Percentiles rank a stretch among this genome's conserved stretches.
These are phyloP conservation scores for Melanotaenia duboulayi DNA, from an alignment of 2,113 vertebrate genomes.

Conservation along the genomic window DNA sequence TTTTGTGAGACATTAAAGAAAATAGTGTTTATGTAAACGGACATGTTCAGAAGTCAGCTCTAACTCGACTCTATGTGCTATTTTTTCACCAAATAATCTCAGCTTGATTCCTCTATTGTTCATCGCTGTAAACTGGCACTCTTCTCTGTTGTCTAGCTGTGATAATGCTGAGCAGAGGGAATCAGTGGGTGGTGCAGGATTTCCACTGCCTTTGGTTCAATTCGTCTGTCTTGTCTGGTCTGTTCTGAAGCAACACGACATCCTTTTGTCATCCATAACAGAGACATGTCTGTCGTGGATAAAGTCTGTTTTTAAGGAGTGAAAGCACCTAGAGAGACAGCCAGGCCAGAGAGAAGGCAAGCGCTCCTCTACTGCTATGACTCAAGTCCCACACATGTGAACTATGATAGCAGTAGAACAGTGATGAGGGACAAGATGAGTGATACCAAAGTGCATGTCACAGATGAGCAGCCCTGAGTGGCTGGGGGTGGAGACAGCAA, in stretches of 20 bases:
- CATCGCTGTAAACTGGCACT: constrained; percentile 51
- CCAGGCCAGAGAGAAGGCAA: constrained; percentile 63
- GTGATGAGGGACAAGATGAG: constrained; percentile 90
- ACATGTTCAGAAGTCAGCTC: constrained; percentile 39
- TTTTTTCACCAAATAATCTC: constrained; percentile 16
- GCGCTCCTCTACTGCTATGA: constrained; percentile 56
- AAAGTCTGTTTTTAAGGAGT: constrained; percentile 58
- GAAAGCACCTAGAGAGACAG: constrained; percentile 62
- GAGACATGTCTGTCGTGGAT: constrained; percentile 48
- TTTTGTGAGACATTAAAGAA: constrained; percentile 53
- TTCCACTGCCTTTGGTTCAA: constrained; percentile 70
- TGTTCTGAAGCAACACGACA: constrained; percentile 50
- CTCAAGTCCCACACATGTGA: constrained; percentile 26
- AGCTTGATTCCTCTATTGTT: constrained; percentile 37
- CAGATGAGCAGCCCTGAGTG: constrained; percentile 88
- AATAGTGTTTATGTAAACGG: constrained; percentile 58
- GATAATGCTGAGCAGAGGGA: constrained; percentile 56
- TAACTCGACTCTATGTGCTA: constrained; percentile 50
- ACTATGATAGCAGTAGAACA: constrained; percentile 91
- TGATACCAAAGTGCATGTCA: constrained; percentile 89
- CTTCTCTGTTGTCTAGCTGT: constrained; percentile 50
- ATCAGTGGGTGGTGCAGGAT: constrained; percentile 52
- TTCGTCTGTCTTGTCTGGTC: constrained; percentile 54
- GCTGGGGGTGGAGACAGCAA: constrained; percentile 82
- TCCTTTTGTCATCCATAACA: constrained; percentile 38